Conservation (phyloP, 2,888 invertebrate species). For the Tridacna crocea region DNA sequence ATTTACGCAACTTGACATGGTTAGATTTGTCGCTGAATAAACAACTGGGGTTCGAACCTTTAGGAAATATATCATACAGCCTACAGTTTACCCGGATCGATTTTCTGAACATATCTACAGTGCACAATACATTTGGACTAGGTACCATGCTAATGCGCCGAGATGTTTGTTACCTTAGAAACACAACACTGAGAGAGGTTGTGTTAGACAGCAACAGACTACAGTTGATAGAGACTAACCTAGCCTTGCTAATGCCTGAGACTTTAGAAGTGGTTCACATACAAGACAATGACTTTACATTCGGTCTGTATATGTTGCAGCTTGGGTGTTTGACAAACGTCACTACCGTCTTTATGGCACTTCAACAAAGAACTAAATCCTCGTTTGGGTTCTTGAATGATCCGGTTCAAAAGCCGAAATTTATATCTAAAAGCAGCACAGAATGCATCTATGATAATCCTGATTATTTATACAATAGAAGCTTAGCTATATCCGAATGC, state of each 20-base stretch:
- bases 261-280: slow-evolving; percentile 24
- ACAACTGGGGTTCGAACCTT: slow-evolving; percentile 32
- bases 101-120: slow-evolving; percentile 33
- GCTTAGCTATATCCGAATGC: not conserved
- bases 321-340: slow-evolving; percentile 21
- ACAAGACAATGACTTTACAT: slow-evolving; percentile 41
- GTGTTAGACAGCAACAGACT: slow-evolving; percentile 38
- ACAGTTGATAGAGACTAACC: slow-evolving; percentile 28
- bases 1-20: not conserved
- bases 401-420: not conserved
- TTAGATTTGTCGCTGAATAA: slow-evolving; percentile 50
- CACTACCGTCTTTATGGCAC: not conserved
- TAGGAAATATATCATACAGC: slow-evolving; percentile 44
- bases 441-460: slow-evolving; percentile 29
- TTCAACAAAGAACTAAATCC: not conserved
- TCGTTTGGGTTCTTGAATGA: not conserved
- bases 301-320: slow-evolving; percentile 47
- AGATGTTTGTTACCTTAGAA: slow-evolving; percentile 50
- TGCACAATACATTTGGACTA: slow-evolving; percentile 44
- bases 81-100: slow-evolving; percentile 46
- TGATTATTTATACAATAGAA: not conserved
- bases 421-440: not conserved
- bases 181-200: slow-evolving; percentile 43
- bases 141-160: slow-evolving; percentile 17
- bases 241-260: slow-evolving; percentile 12